Conservation (phyloP, 2,797 vertebrate species). For the Poeciliopsis turneri region DNA sequence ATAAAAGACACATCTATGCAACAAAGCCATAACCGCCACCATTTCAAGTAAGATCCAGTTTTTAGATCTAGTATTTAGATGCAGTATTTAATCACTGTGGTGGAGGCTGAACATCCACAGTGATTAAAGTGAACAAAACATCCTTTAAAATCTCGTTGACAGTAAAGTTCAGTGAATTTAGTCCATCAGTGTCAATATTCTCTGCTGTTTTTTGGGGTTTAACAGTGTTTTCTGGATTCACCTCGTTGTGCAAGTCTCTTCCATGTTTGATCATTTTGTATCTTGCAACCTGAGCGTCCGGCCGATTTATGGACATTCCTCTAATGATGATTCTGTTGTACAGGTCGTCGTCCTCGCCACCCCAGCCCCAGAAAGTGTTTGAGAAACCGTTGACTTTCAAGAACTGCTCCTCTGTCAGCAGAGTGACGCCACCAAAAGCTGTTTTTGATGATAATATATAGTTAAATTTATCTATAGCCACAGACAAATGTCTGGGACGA, state of each 20-base stretch:
- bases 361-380: slow-evolving; percentile 18
- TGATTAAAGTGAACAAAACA: slow-evolving; percentile 86
- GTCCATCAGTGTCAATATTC: slow-evolving; percentile 86
- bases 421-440: slow-evolving; percentile 91
- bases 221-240: neutral
- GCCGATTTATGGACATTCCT: slow-evolving; percentile 90
- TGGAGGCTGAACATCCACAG: slow-evolving; percentile 56
- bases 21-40: too few species aligned
- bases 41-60: too few species aligned
- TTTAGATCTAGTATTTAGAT: too few species aligned
- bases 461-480: slow-evolving; percentile 94
- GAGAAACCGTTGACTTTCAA: slow-evolving; percentile 14
- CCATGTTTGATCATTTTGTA: slow-evolving; percentile 91
- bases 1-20: too few species aligned
- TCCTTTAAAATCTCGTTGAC: slow-evolving; percentile 82
- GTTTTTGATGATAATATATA: slow-evolving; percentile 88
- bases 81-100: neutral
- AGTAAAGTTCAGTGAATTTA: slow-evolving; percentile 85
- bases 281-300: slow-evolving; percentile 79
- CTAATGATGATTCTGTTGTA: slow-evolving; percentile 78
- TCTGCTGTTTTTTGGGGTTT: slow-evolving; percentile 82
- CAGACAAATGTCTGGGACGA: slow-evolving; percentile 90
- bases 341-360: slow-evolving; percentile 8
- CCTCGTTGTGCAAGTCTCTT: slow-evolving; percentile 88
- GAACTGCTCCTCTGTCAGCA: slow-evolving; percentile 80